Evolutionary conservation across 1,140 invertebrate species (phyloP), one percentile per base, ranked within the genome.

Genomic region (Idris sp.): DNA sequence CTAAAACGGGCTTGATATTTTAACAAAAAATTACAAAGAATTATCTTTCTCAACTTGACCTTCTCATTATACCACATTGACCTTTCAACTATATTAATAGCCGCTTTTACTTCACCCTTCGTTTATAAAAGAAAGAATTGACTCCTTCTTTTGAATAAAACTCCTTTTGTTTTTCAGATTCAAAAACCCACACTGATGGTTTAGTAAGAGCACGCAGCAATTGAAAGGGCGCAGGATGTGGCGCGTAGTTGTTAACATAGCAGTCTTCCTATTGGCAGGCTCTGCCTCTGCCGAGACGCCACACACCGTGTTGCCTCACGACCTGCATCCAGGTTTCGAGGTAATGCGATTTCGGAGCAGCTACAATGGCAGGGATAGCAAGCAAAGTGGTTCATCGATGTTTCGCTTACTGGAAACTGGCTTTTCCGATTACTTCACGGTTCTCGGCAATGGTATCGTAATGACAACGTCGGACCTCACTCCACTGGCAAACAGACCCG

Each of bases 381-480:
- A 77, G 22, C 79, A 85, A 43, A 84, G 87, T 28, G 86, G 89
- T 51, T 85, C 89, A 68, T 89, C 90, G 18, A 89, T 89, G 25
- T 94, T 92, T 81, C 90, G 89, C 11, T 86, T 95, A 8, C 82
- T 95, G 71, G 92, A 95, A 68, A 94, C 91, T 13, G 93, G 92
- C 35, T 94, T 91, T 82, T 93, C 93, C 7, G 90, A 93, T 41
- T 96, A 92, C 81, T 97, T 97, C 82, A 93, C 95, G 0, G 91
- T 97, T 19, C 89, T 97, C n/a, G 91, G 93, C 41, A 93, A 96
- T 84, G 96, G 95, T 14, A 90, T 96, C 33, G 91, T 97, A 5
- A 97, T 97, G 95, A 96, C 95, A 10, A 96, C 95, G 1, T 91
- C 93, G 1, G 94, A 96, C 74, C 87, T 96, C 2, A 90, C 91